A percentile compares a stretch with the other conserved stretches of the same genome.
Conservation (phyloP, 2,797 vertebrate species). For the Hyperoplus immaculatus region DNA sequence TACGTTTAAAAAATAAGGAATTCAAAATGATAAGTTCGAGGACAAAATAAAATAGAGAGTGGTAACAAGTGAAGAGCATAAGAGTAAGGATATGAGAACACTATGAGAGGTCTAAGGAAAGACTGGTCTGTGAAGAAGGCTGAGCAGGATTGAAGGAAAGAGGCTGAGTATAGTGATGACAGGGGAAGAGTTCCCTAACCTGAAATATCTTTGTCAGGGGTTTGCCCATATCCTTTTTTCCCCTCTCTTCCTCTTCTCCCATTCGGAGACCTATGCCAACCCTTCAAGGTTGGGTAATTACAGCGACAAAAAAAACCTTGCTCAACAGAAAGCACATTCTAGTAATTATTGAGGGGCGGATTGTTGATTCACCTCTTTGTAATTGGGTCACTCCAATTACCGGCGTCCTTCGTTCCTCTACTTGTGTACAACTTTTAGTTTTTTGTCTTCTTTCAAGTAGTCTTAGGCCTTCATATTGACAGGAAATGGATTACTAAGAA, state of each 20-base stretch:
- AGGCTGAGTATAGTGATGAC: conserved; percentile 32
- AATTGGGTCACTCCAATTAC: conserved; percentile 68
- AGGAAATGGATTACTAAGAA: conserved; percentile 10
- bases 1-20: conserved; percentile 52
- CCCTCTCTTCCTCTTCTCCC: conserved; percentile 40
- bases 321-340: conserved; percentile 59
- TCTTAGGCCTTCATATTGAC: conserved; percentile 3
- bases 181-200: conserved; percentile 51
- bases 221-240: conserved; percentile 61
- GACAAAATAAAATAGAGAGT: conserved; percentile 1
- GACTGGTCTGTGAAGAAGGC: conserved; percentile 46
- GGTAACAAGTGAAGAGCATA: conserved; percentile 16
- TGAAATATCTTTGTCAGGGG: conserved; percentile 64
- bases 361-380: conserved; percentile 70
- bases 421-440: background rate
- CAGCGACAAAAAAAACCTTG: conserved; percentile 40
- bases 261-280: conserved; percentile 57
- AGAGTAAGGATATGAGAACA: conserved; percentile 35
- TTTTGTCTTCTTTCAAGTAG: background rate
- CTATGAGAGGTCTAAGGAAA: conserved; percentile 44
- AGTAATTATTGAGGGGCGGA: conserved; percentile 54
- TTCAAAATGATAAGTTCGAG: conserved; percentile 55
- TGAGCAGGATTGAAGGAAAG: conserved; percentile 36
- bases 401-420: conserved; percentile 33
- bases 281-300: conserved; percentile 78